Conservation (phyloP, 2,797 vertebrate species). For the Neopelma chrysocephalum region DNA sequence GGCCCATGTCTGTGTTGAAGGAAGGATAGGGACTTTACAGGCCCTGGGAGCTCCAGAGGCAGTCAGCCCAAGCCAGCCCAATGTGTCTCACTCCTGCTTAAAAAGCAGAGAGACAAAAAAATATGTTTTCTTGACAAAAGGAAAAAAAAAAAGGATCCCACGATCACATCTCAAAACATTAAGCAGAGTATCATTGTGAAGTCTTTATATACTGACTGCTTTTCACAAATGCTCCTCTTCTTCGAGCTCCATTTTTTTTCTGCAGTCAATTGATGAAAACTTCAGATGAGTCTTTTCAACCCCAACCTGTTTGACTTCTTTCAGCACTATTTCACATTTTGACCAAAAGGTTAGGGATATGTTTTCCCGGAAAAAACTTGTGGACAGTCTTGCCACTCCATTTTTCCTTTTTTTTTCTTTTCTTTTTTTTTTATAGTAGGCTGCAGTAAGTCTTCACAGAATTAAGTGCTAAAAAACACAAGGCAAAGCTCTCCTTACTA, state of each 20-base stretch:
- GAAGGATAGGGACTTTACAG: fast-evolving
- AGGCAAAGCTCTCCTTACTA: background rate
- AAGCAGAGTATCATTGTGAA: background rate
- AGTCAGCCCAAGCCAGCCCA: background rate
- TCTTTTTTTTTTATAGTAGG: background rate
- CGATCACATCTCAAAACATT: background rate
- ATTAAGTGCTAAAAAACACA: background rate
- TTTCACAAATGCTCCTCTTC: background rate
- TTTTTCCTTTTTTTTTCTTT: background rate
- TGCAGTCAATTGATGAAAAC: background rate
- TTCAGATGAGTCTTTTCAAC: background rate
- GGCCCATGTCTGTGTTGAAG: background rate
- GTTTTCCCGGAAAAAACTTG: background rate
- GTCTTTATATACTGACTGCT: background rate
- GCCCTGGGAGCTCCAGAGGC: background rate
- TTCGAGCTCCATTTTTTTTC: background rate
- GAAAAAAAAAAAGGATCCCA: background rate
- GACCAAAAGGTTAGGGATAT: background rate
- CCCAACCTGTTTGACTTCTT: background rate
- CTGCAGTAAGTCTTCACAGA: background rate
- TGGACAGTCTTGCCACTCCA: background rate
- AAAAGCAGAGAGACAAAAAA: background rate
- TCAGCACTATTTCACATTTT: background rate
- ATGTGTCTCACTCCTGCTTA: fast-evolving
- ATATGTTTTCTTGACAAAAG: background rate